Evolutionary conservation across 92 coral and sea anemone genomes (phyloP), one percentile per base, ranked within the genome.

Genomic region (Bergia sp.): DNA sequence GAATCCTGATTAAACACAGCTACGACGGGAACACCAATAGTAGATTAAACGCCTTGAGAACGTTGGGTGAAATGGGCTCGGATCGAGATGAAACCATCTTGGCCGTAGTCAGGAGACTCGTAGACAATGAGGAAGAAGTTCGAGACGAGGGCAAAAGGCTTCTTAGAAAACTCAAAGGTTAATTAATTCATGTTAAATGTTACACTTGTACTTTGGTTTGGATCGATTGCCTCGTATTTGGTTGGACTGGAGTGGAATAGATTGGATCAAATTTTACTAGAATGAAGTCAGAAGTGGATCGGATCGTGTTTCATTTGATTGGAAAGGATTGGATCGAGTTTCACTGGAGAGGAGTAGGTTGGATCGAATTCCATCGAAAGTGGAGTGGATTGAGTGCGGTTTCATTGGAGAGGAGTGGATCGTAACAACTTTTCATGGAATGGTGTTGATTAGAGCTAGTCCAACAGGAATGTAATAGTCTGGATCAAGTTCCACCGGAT

Each of bases 31-130:
- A 80, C 49, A 53, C 82, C 5, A 74, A 44, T n/a, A 57, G 23
- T 18, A 93, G 95, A 1, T 73, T 65, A 69, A 77, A 45, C 49
- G 94, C 93, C 37, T 79, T 95, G 21, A 38, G 90, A 76, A 88
- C 92, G 11, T 69, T 95, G 42, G 96, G 91, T n/a, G 90, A 85
- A 20, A 79, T 95, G 88, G 42, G n/a, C 38, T 83, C 91, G 36
- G 89, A 91, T 61, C 88, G 77, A 53, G 41, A 90, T 16, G 94
- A 93, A 37, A 91, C 94, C 29, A 61, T 81, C 66, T 89, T 95
- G 64, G 79, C 96, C 37, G 75, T 93, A 42, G 91, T 93, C 43
- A 92, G 98, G 85, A 88, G 94, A 37, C 96, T 95, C 55, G 86
- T 90, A 5, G 98, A 95, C 81, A 85, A 44, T 13, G 86, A 90